These are phyloP conservation scores for Semicossyphus pulcher DNA, from an alignment of 2,113 vertebrate genomes.

Conservation along the genomic window DNA sequence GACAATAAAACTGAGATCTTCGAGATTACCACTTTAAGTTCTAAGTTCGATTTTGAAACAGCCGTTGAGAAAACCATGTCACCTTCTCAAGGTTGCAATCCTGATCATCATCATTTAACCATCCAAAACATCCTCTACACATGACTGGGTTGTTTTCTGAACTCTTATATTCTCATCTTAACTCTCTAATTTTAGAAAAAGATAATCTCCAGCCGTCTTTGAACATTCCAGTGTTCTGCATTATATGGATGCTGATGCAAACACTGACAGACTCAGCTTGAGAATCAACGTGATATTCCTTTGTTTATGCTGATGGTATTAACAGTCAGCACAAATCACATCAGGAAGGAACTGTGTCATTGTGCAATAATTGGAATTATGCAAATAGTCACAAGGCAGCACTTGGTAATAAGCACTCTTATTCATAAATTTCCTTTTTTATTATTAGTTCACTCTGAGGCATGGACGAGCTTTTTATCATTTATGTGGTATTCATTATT, in stretches of 20 bases:
- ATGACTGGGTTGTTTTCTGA: not conserved
- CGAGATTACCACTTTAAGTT: too few species aligned
- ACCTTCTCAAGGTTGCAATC: too few species aligned
- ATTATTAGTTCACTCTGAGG: slow-evolving; percentile 67
- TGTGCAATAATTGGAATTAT: slow-evolving; percentile 82
- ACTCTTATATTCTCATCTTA: not conserved
- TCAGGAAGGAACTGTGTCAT: slow-evolving; percentile 79
- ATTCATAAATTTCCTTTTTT: slow-evolving; percentile 75
- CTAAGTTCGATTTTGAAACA: too few species aligned
- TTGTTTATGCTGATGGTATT: slow-evolving; percentile 81
- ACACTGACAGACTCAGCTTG: slow-evolving; percentile 50
- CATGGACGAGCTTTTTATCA: slow-evolving; percentile 53
- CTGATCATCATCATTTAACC: not conserved
- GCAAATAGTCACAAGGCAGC: slow-evolving; percentile 75
- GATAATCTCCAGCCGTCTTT: not conserved
- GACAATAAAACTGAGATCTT: too few species aligned
- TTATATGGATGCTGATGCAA: slow-evolving; percentile 43
- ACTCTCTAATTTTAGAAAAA: not conserved
- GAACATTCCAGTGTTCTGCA: slow-evolving; percentile 8
- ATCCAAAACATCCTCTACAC: not conserved
- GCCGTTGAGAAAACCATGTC: not conserved
- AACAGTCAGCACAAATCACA: slow-evolving; percentile 81
- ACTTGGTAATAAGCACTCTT: slow-evolving; percentile 73
- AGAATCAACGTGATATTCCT: slow-evolving; percentile 60
- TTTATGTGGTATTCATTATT: slow-evolving; percentile 70